Conservation (phyloP, 2,888 invertebrate genomes). For the Drosophila mercatorum region DNA sequence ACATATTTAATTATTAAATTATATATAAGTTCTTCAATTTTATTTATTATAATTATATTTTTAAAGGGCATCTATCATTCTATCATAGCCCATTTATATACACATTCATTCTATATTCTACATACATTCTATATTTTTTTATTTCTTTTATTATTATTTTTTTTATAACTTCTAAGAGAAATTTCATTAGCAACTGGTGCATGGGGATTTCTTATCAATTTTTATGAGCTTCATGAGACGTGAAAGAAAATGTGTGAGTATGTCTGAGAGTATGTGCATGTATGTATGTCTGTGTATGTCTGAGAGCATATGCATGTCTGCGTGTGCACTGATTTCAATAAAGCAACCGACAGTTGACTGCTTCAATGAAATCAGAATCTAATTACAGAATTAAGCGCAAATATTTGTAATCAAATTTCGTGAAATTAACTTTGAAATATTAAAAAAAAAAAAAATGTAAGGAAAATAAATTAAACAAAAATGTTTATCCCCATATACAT, state of each 20-base stretch:
- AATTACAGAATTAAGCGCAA: conserved; percentile 1
- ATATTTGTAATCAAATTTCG: not conserved
- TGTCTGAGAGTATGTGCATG: not conserved
- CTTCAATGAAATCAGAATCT: conserved; percentile 1
- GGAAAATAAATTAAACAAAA: not conserved
- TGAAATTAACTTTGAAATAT: not conserved
- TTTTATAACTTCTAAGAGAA: conserved; percentile 6
- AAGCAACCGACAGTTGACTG: not conserved
- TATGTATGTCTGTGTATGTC: not conserved
- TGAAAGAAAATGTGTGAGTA: not conserved
- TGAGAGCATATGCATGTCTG: not conserved
- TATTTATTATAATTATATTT: not conserved
- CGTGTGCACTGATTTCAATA: conserved; percentile 3
- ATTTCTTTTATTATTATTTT: not conserved
- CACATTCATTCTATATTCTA: no score
- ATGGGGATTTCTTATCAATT: conserved; percentile 43
- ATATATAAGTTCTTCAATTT: no score
- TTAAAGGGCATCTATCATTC: not conserved
- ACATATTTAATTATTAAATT: no score
- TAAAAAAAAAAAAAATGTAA: not conserved
- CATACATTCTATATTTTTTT: not conserved
- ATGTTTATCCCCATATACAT: no score
- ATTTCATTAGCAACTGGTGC: conserved; percentile 9
- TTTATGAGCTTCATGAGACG: conserved; percentile 17
- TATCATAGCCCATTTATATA: not conserved